phyloP scores from a whole-genome alignment of 1,140 invertebrate species.

The Sarcophaga peregrina region DNA sequence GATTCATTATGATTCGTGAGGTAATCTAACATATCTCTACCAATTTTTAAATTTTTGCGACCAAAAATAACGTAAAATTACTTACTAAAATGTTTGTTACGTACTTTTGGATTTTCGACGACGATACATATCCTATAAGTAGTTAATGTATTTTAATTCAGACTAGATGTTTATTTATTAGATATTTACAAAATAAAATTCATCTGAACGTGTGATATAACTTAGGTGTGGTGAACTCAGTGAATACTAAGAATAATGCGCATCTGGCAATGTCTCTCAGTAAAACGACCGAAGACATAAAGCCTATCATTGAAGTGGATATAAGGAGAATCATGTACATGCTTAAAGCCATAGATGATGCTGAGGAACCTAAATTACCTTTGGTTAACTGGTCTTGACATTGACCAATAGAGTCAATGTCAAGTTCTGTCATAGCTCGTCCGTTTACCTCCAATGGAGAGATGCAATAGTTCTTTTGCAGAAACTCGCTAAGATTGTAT shows the following conservation, averaged over 20 bases:
- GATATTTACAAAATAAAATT: not conserved
- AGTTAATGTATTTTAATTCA: constrained; percentile 21
- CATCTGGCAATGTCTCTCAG: not conserved
- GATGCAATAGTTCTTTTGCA: constrained; percentile 83
- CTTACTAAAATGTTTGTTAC: too few relatives aligned
- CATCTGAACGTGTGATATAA: constrained; percentile 10
- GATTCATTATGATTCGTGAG: too few relatives aligned
- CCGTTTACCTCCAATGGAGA: constrained; percentile 84
- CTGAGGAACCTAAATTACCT: constrained; percentile 73
- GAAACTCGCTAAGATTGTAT: constrained; percentile 72
- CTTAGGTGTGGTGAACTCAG: not conserved
- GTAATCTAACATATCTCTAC: too few relatives aligned
- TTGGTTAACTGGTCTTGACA: constrained; percentile 76
- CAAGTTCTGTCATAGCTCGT: constrained; percentile 76
- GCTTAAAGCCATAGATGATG: constrained; percentile 55
- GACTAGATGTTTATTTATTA: not conserved
- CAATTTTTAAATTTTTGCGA: too few relatives aligned
- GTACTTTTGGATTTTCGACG: too few relatives aligned
- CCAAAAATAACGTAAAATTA: too few relatives aligned
- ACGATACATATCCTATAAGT: too few relatives aligned
- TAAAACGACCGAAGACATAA: not conserved
- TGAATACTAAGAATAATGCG: not conserved
- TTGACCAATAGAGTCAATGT: constrained; percentile 75
- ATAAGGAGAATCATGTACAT: constrained; percentile 60
- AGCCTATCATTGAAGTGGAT: constrained; percentile 43